These are phyloP conservation scores for Danio aesculapii DNA, from an alignment of 2,797 vertebrate genomes.

Conservation along the genomic window DNA sequence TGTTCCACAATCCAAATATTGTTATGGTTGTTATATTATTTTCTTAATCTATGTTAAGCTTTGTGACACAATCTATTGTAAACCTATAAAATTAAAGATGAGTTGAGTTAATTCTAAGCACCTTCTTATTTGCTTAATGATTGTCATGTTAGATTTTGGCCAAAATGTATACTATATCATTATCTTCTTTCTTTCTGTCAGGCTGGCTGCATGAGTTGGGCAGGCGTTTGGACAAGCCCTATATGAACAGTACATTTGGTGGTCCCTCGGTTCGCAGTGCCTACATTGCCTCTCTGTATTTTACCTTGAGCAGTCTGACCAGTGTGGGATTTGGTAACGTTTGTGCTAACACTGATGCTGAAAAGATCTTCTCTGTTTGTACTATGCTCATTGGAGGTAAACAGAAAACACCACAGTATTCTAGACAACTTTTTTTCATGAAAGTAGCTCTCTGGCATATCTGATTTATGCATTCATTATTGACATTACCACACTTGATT, in stretches of 20 bases:
- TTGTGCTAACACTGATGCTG: conserved; percentile 94
- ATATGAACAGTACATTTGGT: conserved; percentile 89
- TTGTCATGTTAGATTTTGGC: neutral
- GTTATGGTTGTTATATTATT: too few species aligned
- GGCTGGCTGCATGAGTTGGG: conserved; percentile 97
- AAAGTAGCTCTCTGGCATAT: neutral
- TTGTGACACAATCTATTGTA: too few species aligned
- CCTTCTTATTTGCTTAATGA: too few species aligned
- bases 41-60: too few species aligned
- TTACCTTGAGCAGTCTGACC: conserved; percentile 98
- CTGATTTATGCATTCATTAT: neutral
- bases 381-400: conserved; percentile 94
- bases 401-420: neutral
- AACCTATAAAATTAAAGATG: too few species aligned
- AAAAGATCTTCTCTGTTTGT: conserved; percentile 99
- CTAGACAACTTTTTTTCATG: neutral
- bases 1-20: too few species aligned
- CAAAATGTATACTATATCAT: neutral
- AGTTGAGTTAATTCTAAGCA: too few species aligned
- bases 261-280: conserved; percentile 91
- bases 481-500: neutral
- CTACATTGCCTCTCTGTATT: conserved; percentile 97
- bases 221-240: conserved; percentile 92
- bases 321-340: conserved; percentile 96
- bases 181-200: conserved; percentile 62